These are phyloP conservation scores for Pogonognathellus flavescens DNA, from an alignment of 1,140 invertebrate species.

Conservation along the genomic window DNA sequence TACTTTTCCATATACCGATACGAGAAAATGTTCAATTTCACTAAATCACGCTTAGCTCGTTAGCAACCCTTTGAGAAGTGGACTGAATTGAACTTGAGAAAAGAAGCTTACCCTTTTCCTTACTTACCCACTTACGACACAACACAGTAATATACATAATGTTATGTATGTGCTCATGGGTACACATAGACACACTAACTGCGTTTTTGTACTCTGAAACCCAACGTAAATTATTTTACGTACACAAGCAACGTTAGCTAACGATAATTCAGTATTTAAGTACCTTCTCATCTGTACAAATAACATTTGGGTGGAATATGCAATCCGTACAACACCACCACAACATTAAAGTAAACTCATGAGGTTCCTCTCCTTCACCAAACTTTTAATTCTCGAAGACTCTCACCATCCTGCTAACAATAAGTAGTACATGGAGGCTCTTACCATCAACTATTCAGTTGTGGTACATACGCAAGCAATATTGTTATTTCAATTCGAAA, in stretches of 20 bases:
- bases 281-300: slow-evolving; percentile 1
- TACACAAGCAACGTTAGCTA: slow-evolving; percentile 14
- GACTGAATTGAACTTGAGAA: slow-evolving; percentile 48
- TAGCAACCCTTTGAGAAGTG: slow-evolving; percentile 65
- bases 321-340: neutral
- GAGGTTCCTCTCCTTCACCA: neutral
- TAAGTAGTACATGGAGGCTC: too few relatives aligned
- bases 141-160: too few relatives aligned
- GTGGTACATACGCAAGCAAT: too few relatives aligned
- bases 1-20: slow-evolving; percentile 8
- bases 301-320: neutral
- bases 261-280: slow-evolving; percentile 18
- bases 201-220: neutral
- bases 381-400: too few relatives aligned
- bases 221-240: neutral
- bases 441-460: too few relatives aligned
- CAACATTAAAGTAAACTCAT: slow-evolving; percentile 3
- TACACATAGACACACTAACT: too few relatives aligned
- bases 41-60: slow-evolving; percentile 67
- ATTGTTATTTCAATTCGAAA: slow-evolving; percentile 3
- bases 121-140: slow-evolving; percentile 22
- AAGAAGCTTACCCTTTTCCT: slow-evolving; percentile 24
- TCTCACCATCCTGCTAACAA: too few relatives aligned
- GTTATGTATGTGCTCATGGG: too few relatives aligned
- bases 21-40: slow-evolving; percentile 64